These are phyloP conservation scores for Belonocnema kinseyi DNA, from an alignment of 1,140 invertebrate species.

Conservation along the genomic window DNA sequence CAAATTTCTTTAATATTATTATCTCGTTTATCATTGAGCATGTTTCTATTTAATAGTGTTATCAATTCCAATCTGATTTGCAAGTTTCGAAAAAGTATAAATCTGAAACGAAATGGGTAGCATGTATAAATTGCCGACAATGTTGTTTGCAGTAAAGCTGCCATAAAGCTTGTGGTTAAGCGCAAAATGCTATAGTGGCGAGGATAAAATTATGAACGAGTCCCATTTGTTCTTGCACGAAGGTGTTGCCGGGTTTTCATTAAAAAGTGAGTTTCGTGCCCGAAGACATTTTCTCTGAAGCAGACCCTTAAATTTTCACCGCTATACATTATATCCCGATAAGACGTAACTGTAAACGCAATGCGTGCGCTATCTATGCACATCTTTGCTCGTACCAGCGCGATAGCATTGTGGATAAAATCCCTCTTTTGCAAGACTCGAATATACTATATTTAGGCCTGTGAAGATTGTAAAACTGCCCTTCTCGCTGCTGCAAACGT, in stretches of 20 bases:
- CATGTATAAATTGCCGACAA: constrained; percentile 19
- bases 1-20: background rate
- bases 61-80: constrained; percentile 12
- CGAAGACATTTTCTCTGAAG: constrained; percentile 19
- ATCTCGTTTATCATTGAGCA: background rate
- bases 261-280: constrained; percentile 13
- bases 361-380: constrained; percentile 58
- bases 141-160: constrained; percentile 30
- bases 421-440: constrained; percentile 47
- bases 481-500: constrained; percentile 39
- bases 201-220: constrained; percentile 21
- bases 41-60: background rate
- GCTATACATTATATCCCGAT: constrained; percentile 41
- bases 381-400: constrained; percentile 54
- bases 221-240: constrained; percentile 27
- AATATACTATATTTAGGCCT: constrained; percentile 37
- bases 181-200: constrained; percentile 22
- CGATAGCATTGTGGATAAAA: constrained; percentile 53
- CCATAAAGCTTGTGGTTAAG: constrained; percentile 22
- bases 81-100: constrained; percentile 14
- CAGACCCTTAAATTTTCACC: constrained; percentile 24
- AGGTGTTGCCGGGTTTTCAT: constrained; percentile 2
- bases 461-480: constrained; percentile 53
- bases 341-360: constrained; percentile 57
- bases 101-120: constrained; percentile 8